Evolutionary conservation across 1,140 invertebrate species (phyloP).

Genomic region (Patella vulgata): DNA sequence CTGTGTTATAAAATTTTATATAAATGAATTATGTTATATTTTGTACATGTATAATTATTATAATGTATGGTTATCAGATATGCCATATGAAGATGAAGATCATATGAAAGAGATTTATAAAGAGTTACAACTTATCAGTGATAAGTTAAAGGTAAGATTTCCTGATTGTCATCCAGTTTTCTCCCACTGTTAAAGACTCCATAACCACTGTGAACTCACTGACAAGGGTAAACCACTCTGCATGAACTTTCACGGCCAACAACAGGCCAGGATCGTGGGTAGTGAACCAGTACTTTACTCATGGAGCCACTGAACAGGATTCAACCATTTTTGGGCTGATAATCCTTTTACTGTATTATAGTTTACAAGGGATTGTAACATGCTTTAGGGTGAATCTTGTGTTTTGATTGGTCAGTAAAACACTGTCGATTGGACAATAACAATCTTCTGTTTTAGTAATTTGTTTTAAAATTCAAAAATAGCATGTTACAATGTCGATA

Average conservation of each 20-base stretch:
- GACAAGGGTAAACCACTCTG: neutral
- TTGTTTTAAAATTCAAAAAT: no score
- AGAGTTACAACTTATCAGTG: slow-evolving; percentile 59
- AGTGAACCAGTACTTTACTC: neutral
- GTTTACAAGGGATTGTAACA: no score
- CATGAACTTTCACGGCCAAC: neutral
- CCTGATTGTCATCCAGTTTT: neutral
- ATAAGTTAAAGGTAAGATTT: slow-evolving; percentile 54
- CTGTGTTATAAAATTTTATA: neutral
- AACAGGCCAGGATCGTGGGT: neutral
- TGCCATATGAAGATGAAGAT: no score
- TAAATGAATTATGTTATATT: neutral
- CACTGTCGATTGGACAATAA: no score
- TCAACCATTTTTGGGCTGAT: neutral
- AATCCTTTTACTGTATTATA: no score
- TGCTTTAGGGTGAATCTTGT: no score
- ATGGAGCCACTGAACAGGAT: neutral
- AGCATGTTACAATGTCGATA: no score
- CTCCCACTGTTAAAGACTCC: neutral
- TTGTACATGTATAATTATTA: neutral
- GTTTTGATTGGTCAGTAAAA: no score
- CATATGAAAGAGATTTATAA: slow-evolving; percentile 56
- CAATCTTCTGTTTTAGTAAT: no score
- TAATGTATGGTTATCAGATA: no score
- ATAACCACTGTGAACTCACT: neutral